Conservation (phyloP, 2,797 vertebrate species). For the Xiphophorus birchmanni region DNA sequence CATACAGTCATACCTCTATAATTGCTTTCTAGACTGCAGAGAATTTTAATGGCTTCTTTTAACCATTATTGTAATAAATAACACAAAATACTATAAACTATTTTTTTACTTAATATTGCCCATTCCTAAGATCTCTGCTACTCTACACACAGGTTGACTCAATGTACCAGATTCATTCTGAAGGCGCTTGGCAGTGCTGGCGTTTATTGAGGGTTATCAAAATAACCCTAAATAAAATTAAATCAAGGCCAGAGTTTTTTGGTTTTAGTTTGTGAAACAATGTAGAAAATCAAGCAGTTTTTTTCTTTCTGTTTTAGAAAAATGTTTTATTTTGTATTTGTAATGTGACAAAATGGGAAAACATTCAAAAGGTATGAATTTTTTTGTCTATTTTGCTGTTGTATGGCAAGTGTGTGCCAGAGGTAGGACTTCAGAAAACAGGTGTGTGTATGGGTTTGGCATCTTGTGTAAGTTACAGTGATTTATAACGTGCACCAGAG, state of each 20-base stretch:
- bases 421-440: constrained; percentile 52
- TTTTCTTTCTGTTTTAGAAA: background rate
- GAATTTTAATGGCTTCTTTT: background rate
- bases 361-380: background rate
- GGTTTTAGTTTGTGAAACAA: background rate
- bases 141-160: background rate
- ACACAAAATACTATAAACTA: background rate
- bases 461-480: constrained; percentile 56
- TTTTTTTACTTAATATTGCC: background rate
- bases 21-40: background rate
- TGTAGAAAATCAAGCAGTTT: background rate
- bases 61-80: background rate
- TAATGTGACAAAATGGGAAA: constrained; percentile 1
- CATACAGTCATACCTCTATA: background rate
- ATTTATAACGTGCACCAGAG: constrained; percentile 69
- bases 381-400: constrained; percentile 31
- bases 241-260: background rate
- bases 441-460: constrained; percentile 46
- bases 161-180: background rate
- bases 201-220: background rate
- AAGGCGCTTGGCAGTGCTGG: background rate
- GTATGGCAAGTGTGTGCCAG: constrained; percentile 11
- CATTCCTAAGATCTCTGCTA: background rate
- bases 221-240: background rate
- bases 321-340: background rate